These are phyloP conservation scores for Acipenser transmontanus DNA, from an alignment of 2,797 vertebrate species.

Conservation along the genomic window DNA sequence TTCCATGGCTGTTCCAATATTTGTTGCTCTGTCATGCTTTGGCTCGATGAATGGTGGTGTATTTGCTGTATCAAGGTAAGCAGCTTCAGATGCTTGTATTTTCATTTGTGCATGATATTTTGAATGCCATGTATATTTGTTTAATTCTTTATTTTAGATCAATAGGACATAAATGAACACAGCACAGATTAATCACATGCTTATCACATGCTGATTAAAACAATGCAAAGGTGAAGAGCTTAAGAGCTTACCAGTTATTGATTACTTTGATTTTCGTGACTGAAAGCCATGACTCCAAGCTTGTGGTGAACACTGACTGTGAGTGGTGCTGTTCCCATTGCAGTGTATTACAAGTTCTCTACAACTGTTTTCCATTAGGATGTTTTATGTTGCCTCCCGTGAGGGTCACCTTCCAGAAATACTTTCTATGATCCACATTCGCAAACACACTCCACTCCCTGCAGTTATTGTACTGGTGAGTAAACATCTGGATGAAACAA, in stretches of 20 bases:
- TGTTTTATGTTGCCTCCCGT: slow-evolving; percentile 90
- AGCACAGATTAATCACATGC: too few species aligned
- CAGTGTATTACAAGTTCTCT: not conserved
- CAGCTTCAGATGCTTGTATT: not conserved
- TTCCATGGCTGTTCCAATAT: slow-evolving; percentile 74
- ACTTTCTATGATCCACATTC: slow-evolving; percentile 97
- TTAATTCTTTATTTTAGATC: not conserved
- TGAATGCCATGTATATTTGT: not conserved
- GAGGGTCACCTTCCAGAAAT: slow-evolving; percentile 91
- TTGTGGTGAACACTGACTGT: not conserved
- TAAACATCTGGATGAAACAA: slow-evolving; percentile 19
- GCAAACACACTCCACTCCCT: slow-evolving; percentile 85
- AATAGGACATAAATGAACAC: not conserved
- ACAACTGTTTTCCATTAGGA: slow-evolving; percentile 56
- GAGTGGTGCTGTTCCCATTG: not conserved
- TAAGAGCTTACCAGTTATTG: too few species aligned
- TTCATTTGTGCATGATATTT: not conserved
- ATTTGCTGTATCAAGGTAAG: slow-evolving; percentile 82
- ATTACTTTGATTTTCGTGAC: not conserved
- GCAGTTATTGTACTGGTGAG: slow-evolving; percentile 89
- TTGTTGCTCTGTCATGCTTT: slow-evolving; percentile 88
- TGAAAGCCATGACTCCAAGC: not conserved
- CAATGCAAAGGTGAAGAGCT: too few species aligned
- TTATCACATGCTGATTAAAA: too few species aligned
- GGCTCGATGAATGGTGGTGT: slow-evolving; percentile 85